These are phyloP conservation scores for Propithecus coquereli DNA, from an alignment of 2,113 vertebrate species.

Conservation along the genomic window DNA sequence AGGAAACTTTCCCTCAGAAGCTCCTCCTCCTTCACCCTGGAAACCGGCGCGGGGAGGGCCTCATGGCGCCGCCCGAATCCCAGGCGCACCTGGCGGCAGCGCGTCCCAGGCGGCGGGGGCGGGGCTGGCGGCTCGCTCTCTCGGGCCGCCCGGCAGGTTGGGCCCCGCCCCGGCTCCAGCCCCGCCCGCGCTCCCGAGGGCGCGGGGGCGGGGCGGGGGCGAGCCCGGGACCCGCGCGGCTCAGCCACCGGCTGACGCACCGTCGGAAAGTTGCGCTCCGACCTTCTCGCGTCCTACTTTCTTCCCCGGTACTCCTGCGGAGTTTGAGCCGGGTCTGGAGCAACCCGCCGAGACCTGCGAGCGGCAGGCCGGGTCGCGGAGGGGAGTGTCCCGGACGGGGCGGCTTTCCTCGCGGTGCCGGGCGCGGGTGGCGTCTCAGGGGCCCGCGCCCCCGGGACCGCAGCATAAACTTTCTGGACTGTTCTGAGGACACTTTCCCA, in stretches of 20 bases:
- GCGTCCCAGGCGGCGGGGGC: background rate
- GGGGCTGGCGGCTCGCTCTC: background rate
- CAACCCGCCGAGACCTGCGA: background rate
- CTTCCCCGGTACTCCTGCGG: background rate
- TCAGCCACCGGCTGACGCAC: background rate
- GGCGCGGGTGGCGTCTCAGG: background rate
- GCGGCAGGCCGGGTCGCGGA: background rate
- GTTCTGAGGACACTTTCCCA: background rate
- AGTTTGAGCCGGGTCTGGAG: background rate
- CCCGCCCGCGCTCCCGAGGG: conserved; percentile 11
- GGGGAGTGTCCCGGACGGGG: background rate
- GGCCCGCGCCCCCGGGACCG: background rate
- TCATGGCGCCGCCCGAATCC: rapidly evolving
- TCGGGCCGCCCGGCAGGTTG: conserved; percentile 11
- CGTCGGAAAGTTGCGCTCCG: conserved; percentile 18
- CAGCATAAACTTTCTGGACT: conserved; percentile 33
- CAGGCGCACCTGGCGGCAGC: background rate
- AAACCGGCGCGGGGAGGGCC: background rate
- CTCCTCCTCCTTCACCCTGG: conserved; percentile 67
- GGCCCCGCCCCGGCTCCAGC: background rate
- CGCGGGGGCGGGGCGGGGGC: background rate
- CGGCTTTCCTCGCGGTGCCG: background rate
- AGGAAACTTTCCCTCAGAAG: conserved; percentile 57
- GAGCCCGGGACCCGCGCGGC: background rate
- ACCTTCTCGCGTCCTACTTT: background rate